Evolutionary conservation across 2,797 vertebrate genomes (phyloP).

Genomic region (Gadopsis bispinosus): DNA sequence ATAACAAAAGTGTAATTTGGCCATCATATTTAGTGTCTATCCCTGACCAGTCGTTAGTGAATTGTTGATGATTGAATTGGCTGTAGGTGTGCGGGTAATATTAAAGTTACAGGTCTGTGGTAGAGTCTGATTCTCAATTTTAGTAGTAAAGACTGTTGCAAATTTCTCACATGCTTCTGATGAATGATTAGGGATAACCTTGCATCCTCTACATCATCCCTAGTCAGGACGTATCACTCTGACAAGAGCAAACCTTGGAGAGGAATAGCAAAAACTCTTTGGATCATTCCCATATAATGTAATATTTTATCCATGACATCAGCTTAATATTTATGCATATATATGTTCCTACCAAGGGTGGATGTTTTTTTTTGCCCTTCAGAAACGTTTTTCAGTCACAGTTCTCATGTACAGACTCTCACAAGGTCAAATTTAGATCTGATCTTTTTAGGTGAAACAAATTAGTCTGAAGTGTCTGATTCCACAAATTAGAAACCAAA

Average conservation of each 20-base stretch:
- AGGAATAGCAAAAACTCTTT: not conserved
- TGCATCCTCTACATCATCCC: not conserved
- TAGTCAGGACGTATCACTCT: not conserved
- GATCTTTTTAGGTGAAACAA: not conserved
- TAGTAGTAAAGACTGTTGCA: no score
- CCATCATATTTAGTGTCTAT: no score
- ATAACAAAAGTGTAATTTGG: no score
- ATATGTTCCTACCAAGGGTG: not conserved
- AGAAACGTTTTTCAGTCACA: not conserved
- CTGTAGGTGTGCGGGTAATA: no score
- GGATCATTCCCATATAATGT: not conserved
- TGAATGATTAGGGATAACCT: not conserved
- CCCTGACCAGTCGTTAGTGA: no score
- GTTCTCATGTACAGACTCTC: not conserved
- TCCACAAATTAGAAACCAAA: not conserved
- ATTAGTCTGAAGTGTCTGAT: not conserved
- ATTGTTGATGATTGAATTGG: no score
- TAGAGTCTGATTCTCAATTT: no score
- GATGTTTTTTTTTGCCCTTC: not conserved
- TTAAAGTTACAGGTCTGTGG: no score
- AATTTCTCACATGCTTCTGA: no score
- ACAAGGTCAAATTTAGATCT: not conserved
- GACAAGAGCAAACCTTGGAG: not conserved
- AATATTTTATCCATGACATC: not conserved
- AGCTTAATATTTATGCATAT: slow-evolving; percentile 6